Evolutionary conservation across 2,797 vertebrate genomes (phyloP), one percentile per base, ranked within the genome.

Genomic region (Myioborus miniatus): DNA sequence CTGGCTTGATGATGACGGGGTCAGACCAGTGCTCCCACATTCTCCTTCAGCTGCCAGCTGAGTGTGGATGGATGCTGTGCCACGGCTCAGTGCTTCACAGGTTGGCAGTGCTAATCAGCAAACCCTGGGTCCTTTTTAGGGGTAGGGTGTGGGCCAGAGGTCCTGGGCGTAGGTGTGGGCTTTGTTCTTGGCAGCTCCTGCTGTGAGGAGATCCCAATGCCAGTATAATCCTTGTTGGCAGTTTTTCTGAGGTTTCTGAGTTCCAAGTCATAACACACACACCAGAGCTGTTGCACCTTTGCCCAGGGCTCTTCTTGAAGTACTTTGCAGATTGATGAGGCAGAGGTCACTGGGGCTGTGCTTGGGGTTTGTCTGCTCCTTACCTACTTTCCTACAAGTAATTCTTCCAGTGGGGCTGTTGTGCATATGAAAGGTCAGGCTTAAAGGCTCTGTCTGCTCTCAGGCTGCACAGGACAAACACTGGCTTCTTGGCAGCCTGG

Each of bases 241-340:
- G 0, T 14, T 82, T 71, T 86, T 62, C 44, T 52, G 75, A 86
- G 67, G 59, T 92, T 88, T 94, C 72, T 6, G 9, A 82, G 49
- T 62, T 92, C 63, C 70, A 67, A 67, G 59, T 90, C 69, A 67
- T 74, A 96, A 41, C 76, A 72, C 53, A 75, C 69, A 65, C 55
- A 59, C n/a, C 34, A 65, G 55, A 94, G 32, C 62, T 89, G 19
- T 83, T 93, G 84, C 50, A 69, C 81, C 83, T 95, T 93, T 93
- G 87, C 63, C 52, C 85, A 79, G 44, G 74, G 63, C 59, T 80
- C 37, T 92, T 47, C 39, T 78, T 78, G 62, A 81, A 89, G 55
- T 72, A 36, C 55, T 86, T 70, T 69, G 34, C 63, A 88, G 50
- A 68, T 55, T 78, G 58, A 81, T 74, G 84, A 93, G 50, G 47